A percentile compares a stretch with the other conserved stretches of the same genome.
phyloP scores from a whole-genome alignment of 2,888 invertebrate species.

The Sclerodermus sp. region DNA sequence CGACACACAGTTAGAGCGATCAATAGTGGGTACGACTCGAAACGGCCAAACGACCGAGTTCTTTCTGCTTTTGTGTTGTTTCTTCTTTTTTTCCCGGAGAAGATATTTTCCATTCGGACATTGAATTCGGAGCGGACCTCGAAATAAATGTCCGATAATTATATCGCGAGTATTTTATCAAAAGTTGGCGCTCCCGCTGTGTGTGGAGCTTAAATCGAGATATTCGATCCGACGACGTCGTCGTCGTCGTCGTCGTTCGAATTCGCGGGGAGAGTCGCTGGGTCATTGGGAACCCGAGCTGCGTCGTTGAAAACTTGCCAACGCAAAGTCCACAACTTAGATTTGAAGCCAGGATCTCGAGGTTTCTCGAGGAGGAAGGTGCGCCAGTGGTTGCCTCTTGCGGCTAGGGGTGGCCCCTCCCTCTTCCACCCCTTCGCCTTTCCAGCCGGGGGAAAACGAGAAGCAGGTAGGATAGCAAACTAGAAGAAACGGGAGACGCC shows the following conservation, averaged over 20 bases:
- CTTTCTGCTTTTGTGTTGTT: too few species aligned
- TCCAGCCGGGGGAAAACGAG: background rate
- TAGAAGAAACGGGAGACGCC: background rate
- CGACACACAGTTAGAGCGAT: too few species aligned
- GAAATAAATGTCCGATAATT: too few species aligned
- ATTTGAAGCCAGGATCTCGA: constrained; percentile 26
- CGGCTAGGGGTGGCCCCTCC: constrained; percentile 8
- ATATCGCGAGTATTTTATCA: too few species aligned
- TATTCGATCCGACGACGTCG: constrained; percentile 15
- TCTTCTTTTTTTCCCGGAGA: too few species aligned
- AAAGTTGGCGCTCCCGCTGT: too few species aligned
- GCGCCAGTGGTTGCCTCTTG: constrained; percentile 8
- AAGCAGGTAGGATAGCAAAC: background rate
- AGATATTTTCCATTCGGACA: too few species aligned
- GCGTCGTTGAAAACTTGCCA: constrained; percentile 31
- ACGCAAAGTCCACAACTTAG: constrained; percentile 26
- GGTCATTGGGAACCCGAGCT: constrained; percentile 1
- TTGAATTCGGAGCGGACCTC: too few species aligned
- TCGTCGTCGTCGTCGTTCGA: constrained; percentile 9
- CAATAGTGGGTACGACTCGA: too few species aligned
- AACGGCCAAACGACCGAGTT: too few species aligned
- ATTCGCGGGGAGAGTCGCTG: background rate
- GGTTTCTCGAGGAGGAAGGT: too few species aligned
- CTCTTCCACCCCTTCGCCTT: too few species aligned
- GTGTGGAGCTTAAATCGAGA: constrained; percentile 5